These are phyloP conservation scores for Drosophila sulfurigaster DNA, from an alignment of 1,140 invertebrate species.

Conservation along the genomic window DNA sequence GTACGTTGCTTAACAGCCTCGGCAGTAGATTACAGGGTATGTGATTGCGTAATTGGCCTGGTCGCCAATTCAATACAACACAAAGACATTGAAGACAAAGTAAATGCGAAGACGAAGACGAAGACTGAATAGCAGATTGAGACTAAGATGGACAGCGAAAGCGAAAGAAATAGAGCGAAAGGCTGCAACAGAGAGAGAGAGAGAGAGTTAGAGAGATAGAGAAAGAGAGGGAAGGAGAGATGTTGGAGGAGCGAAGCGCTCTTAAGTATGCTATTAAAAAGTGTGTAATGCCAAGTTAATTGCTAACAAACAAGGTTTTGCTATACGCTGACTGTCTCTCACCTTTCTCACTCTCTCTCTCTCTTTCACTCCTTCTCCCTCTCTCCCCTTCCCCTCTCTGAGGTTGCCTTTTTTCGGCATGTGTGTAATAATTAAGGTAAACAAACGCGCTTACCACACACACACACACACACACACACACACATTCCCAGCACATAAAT, in stretches of 20 bases:
- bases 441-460: constrained; percentile 35
- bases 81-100: neutral
- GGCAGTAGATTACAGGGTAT: neutral
- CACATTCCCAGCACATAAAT: constrained; percentile 7
- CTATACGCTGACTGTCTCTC: too few relatives aligned
- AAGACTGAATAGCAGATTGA: neutral
- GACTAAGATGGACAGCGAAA: neutral
- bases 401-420: constrained; percentile 40
- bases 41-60: constrained; percentile 30
- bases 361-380: neutral
- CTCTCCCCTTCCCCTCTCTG: neutral
- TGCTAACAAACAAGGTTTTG: constrained; percentile 65
- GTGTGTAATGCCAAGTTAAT: constrained; percentile 74
- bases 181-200: constrained; percentile 3
- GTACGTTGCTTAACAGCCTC: too few relatives aligned
- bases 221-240: neutral
- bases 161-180: neutral
- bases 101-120: neutral
- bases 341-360: neutral
- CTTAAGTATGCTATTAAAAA: constrained; percentile 75
- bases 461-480: constrained; percentile 20
- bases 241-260: constrained; percentile 3
- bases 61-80: constrained; percentile 34
- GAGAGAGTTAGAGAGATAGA: constrained; percentile 6
- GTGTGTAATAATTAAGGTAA: constrained; percentile 65